Evolutionary conservation across 2,113 vertebrate genomes (phyloP).

Genomic region (Fregetta grallaria): DNA sequence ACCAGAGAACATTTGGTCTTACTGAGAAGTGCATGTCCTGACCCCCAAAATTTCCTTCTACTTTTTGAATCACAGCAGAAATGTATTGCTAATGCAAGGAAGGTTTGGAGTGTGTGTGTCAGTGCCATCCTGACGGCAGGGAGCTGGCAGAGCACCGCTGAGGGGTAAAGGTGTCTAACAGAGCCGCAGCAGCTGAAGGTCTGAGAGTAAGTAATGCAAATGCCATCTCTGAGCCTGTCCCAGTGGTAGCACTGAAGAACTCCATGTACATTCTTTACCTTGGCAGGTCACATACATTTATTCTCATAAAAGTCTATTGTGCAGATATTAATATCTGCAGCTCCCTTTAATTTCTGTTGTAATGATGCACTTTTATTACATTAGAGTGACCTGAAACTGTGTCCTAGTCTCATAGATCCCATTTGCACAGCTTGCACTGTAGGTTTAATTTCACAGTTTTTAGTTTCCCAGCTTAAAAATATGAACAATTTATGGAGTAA

Average conservation of each 20-base stretch:
- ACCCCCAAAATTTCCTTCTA: background rate
- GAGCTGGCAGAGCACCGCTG: background rate
- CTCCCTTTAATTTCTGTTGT: conserved; percentile 33
- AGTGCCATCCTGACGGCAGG: background rate
- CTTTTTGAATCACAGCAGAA: background rate
- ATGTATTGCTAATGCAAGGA: background rate
- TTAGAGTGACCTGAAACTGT: conserved; percentile 57
- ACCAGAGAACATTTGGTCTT: background rate
- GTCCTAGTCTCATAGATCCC: conserved; percentile 39
- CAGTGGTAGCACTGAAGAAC: background rate
- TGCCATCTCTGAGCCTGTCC: background rate
- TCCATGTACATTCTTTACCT: background rate
- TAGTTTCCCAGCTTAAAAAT: conserved; percentile 69
- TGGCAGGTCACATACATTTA: background rate
- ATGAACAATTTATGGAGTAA: conserved; percentile 65
- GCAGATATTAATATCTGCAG: conserved; percentile 20
- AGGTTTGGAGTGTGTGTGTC: fast-evolving
- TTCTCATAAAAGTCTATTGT: conserved; percentile 19
- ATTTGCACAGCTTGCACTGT: conserved; percentile 59
- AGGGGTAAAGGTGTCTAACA: background rate
- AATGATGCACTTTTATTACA: conserved; percentile 39
- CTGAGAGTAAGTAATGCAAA: background rate
- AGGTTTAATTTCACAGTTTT: conserved; percentile 81
- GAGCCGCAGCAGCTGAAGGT: background rate
- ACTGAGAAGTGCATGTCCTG: background rate